Conservation (phyloP, 2,797 vertebrate genomes). For the Leptodactylus fallax region DNA sequence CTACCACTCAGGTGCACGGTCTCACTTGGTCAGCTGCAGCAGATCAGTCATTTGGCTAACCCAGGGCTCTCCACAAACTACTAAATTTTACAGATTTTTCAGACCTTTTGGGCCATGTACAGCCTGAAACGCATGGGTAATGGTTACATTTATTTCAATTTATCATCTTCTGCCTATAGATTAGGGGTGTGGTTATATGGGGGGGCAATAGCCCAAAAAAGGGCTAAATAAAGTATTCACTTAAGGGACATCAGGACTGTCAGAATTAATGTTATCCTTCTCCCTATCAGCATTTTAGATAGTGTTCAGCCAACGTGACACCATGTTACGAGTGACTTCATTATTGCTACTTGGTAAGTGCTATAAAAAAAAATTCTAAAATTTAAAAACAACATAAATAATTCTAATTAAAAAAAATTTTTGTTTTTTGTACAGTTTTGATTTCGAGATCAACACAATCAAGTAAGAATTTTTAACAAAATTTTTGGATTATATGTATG, state of each 20-base stretch:
- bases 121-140: neutral
- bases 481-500: neutral
- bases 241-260: too few species aligned
- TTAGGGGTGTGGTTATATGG: too few species aligned
- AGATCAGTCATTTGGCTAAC: neutral
- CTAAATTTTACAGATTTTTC: neutral
- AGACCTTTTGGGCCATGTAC: neutral
- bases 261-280: neutral
- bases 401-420: neutral
- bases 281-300: neutral
- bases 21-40: neutral
- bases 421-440: neutral
- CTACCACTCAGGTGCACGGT: neutral
- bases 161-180: too few species aligned
- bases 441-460: neutral
- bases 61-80: neutral
- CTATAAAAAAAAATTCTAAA: neutral
- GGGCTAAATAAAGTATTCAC: too few species aligned
- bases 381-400: neutral
- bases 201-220: too few species aligned
- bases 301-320: neutral
- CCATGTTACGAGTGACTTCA: neutral
- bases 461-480: neutral
- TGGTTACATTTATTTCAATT: too few species aligned
- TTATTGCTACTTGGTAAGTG: constrained; percentile 40